phyloP scores from a whole-genome alignment of 2,888 invertebrate genomes.

The Eristalinus sepulchralis region DNA sequence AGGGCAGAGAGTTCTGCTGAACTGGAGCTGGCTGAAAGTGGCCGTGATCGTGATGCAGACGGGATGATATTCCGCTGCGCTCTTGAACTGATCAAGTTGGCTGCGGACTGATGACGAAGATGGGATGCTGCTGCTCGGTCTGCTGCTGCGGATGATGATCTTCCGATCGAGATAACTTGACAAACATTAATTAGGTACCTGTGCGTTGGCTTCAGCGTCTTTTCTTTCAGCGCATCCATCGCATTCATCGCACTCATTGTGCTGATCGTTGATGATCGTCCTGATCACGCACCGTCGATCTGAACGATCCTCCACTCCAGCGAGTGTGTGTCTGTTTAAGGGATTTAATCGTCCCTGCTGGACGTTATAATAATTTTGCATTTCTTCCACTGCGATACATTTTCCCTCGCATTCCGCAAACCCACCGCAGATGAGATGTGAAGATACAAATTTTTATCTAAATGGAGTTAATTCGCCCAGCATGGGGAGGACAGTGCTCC shows the following conservation, averaged over 20 bases:
- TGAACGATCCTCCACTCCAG: too few species aligned
- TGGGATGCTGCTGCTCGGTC: constrained; percentile 35
- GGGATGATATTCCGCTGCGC: not conserved
- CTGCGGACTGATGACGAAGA: not conserved
- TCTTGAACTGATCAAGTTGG: constrained; percentile 12
- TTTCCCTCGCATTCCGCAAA: constrained; percentile 43
- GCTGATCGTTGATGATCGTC: not conserved
- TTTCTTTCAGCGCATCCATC: constrained; percentile 2
- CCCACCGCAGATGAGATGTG: constrained; percentile 50
- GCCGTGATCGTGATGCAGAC: constrained; percentile 37
- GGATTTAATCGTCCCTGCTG: constrained; percentile 60
- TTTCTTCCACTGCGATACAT: constrained; percentile 56
- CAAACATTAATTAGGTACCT: constrained; percentile 72
- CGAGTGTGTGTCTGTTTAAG: constrained; percentile 4
- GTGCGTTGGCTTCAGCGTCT: constrained; percentile 61
- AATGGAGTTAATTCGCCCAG: constrained; percentile 54
- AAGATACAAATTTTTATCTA: constrained; percentile 64
- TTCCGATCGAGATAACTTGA: constrained; percentile 71
- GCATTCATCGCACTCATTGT: constrained; percentile 16
- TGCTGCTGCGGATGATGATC: constrained; percentile 61
- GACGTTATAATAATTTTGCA: constrained; percentile 51
- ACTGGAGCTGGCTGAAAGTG: constrained; percentile 6
- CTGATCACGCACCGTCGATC: not conserved
- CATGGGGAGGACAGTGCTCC: constrained; percentile 43
- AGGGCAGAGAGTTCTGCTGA: not conserved